phyloP scores from a whole-genome alignment of 2,797 vertebrate genomes.

The Manis pentadactyla region DNA sequence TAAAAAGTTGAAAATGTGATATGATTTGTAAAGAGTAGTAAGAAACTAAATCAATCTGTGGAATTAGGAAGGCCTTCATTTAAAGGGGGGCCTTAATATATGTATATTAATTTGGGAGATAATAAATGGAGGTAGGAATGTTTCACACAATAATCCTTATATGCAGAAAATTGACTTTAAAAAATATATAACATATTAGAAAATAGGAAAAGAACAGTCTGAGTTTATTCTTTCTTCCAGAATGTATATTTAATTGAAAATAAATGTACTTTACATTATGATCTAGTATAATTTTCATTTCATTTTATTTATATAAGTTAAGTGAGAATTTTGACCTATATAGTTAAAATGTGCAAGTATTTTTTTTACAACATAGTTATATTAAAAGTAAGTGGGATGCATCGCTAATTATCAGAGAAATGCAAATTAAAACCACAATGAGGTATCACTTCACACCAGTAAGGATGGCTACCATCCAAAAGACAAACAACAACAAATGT shows the following conservation, averaged over 20 bases:
- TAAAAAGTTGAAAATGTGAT: background rate
- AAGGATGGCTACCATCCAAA: too few species aligned
- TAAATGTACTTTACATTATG: background rate
- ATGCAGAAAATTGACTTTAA: background rate
- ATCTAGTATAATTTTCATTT: background rate
- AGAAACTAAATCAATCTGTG: conserved; percentile 5
- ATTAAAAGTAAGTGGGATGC: background rate
- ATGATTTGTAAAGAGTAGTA: background rate
- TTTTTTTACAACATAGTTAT: background rate
- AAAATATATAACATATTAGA: background rate
- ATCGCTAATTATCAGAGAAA: too few species aligned
- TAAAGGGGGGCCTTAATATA: background rate
- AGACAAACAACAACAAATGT: too few species aligned
- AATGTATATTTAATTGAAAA: background rate
- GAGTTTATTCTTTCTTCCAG: background rate
- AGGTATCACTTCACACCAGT: too few species aligned
- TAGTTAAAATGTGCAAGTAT: background rate
- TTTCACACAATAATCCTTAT: background rate
- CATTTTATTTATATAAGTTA: background rate
- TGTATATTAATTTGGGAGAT: background rate
- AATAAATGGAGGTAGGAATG: background rate
- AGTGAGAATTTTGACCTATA: background rate
- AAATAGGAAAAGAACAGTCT: background rate
- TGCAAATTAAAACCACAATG: too few species aligned
- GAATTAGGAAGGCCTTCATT: background rate